Evolutionary conservation across 2,888 invertebrate species (phyloP), one percentile per base, ranked within the genome.

Genomic region (Portevinia maculata): DNA sequence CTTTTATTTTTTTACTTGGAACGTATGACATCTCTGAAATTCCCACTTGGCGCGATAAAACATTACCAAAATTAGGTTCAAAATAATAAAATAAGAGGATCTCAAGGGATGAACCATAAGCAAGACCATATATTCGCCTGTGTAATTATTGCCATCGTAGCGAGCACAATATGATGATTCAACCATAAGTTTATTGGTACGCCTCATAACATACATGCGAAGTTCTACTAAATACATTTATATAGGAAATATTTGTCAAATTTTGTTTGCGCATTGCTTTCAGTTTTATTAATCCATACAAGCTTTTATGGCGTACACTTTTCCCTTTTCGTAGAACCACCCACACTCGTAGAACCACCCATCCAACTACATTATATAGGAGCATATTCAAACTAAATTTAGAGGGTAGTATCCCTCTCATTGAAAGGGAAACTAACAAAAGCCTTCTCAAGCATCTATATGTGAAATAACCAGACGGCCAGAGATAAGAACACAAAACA

Each of bases 341-440:
- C n/a, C n/a, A n/a, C n/a, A n/a, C n/a, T n/a, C n/a, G n/a, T n/a
- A n/a, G n/a, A n/a, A n/a, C n/a, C n/a, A n/a, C n/a, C n/a, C n/a
- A n/a, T n/a, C n/a, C n/a, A n/a, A n/a, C n/a, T n/a, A 24, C n/a
- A 24, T n/a, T 19, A 11, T 32, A 17, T 11, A 28, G 9, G 30
- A 52, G 13, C 3, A 28, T 21, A 41, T 41, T 41, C 30, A 65
- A 65, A 52, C 24, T 19, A n/a, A 65, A 52, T 41, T 52, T 52
- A 44, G 48, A 13, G 44, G 41, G 41, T 4, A 30, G 41, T 9
- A 21, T 0, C 17, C 6, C 7, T 24, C 13, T 32, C 53, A 65
- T 41, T 65, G 30, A 65, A 44, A 21, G 28, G 46, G 37, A 69
- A 69, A 46, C 8, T 6, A 50, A 57, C 53, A 67, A 44, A 44